Evolutionary conservation across 2,888 invertebrate species (phyloP).

Genomic region (Digitonthophagus gazella): DNA sequence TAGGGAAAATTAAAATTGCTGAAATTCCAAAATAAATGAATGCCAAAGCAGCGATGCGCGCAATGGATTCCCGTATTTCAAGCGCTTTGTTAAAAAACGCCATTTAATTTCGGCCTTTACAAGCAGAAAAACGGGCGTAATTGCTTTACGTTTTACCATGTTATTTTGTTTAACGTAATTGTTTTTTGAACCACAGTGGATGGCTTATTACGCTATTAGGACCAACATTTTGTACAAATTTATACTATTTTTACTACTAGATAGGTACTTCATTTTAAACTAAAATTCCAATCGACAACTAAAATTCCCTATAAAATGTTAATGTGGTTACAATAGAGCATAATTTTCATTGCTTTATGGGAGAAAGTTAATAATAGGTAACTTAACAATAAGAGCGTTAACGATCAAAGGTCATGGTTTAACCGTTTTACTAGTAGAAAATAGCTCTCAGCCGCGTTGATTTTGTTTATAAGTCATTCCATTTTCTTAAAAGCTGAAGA

Average conservation of each 20-base stretch:
- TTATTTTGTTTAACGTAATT: background rate
- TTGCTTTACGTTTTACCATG: background rate
- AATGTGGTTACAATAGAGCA: too few species aligned
- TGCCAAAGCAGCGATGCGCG: background rate
- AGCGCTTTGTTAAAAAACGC: background rate
- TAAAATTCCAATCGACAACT: too few species aligned
- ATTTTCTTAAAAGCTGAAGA: background rate
- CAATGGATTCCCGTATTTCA: background rate
- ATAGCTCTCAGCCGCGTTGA: background rate
- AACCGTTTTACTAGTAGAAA: background rate
- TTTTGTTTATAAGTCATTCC: background rate
- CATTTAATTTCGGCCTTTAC: background rate
- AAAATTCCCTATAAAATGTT: too few species aligned
- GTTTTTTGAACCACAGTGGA: background rate
- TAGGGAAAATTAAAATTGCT: background rate
- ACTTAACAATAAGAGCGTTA: too few species aligned
- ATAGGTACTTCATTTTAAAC: too few species aligned
- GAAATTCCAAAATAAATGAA: background rate
- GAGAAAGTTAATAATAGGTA: too few species aligned
- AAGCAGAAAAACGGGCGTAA: background rate
- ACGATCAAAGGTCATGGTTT: background rate
- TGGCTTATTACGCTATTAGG: background rate
- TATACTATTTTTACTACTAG: background rate
- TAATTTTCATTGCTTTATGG: background rate
- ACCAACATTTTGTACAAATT: background rate